Base-by-base conservation (phyloP, 2,797 vertebrate species). In the Triplophysa yarkandensis region DNA sequence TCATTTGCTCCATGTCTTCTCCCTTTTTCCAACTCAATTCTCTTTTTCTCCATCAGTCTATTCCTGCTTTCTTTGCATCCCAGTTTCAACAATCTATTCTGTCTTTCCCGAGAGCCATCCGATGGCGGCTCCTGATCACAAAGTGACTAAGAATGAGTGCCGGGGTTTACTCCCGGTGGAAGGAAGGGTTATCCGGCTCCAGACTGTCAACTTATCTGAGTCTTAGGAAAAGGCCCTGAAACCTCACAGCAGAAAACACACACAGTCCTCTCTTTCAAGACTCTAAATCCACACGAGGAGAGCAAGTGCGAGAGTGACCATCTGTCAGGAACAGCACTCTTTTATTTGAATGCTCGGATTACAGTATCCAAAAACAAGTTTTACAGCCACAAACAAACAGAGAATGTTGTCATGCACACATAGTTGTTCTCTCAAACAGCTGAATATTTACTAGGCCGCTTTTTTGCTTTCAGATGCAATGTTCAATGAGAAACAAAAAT, bases 311-410 rank as follows among this genome's bases (percentile, higher is more conserved):
- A 69, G 9, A 65, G 43, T 28, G 27, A 54, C 23, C n/a, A 11
- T 66, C 43, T 50, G 48, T 65, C 36, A 43, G 36, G 58, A 39
- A 21, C 39, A 43, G 21, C 13, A 2, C 23, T 55, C 34, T 60
- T 19, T 16, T 74, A 46, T 70, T 64, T 73, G 58, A 68, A 60
- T 30, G 39, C 17, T 44, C 77, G 66, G 41, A 69, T 74, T 71
- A 9, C n/a, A 63, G 48, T 44, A 17, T 55, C 23, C 62, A 54
- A 60, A 48, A 3, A 55, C 41, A 25, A 48, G 74, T 34, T 68
- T 41, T 23, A 44, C 41, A 57, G 27, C 28, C 14, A 57, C 65
- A 66, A 48, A 77, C 43, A 65, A 69, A 65, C 64, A 10, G 25
- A 34, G 48, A 25, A 28, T 52, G 10, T 48, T 2, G 4, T 11